These are phyloP conservation scores for Macrophya alboannulata DNA, from an alignment of 2,888 invertebrate species.

Conservation along the genomic window DNA sequence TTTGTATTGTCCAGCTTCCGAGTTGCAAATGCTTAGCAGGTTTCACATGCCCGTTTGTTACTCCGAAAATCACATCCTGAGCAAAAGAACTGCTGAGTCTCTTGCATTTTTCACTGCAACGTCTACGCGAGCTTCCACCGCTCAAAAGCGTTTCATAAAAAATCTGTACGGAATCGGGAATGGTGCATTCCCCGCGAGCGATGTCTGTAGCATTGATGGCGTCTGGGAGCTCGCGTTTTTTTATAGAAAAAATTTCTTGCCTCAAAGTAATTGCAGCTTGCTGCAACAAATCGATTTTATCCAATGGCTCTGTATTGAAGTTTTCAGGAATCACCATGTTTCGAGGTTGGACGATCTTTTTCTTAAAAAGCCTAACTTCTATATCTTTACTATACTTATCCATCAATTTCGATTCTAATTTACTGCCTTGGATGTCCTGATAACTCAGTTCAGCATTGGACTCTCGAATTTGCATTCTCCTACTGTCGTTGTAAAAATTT, in stretches of 20 bases:
- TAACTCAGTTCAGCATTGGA: no score
- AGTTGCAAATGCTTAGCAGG: slow-evolving; percentile 64
- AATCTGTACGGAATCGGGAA: slow-evolving; percentile 15
- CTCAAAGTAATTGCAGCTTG: not conserved
- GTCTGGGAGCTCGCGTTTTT: not conserved
- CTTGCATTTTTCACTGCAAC: slow-evolving; percentile 7
- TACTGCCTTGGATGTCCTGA: no score
- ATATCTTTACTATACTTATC: no score
- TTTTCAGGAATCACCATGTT: no score
- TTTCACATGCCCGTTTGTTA: slow-evolving; percentile 63
- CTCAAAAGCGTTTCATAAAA: slow-evolving; percentile 5
- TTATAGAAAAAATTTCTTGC: not conserved
- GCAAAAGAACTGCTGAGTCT: slow-evolving; percentile 50
- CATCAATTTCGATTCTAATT: no score
- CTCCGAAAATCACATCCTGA: slow-evolving; percentile 66
- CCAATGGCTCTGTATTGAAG: no score
- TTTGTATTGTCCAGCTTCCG: no score
- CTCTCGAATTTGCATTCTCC: no score
- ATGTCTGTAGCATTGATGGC: not conserved
- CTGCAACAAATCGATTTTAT: no score
- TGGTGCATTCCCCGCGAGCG: slow-evolving; percentile 1
- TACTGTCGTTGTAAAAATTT: no score
- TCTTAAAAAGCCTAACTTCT: no score
- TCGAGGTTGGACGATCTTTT: no score
- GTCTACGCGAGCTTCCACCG: slow-evolving; percentile 19